Percentiles rank a stretch among this genome's conserved stretches.
Conservation (phyloP, 2,888 invertebrate genomes). For the Xylota segnis region DNA sequence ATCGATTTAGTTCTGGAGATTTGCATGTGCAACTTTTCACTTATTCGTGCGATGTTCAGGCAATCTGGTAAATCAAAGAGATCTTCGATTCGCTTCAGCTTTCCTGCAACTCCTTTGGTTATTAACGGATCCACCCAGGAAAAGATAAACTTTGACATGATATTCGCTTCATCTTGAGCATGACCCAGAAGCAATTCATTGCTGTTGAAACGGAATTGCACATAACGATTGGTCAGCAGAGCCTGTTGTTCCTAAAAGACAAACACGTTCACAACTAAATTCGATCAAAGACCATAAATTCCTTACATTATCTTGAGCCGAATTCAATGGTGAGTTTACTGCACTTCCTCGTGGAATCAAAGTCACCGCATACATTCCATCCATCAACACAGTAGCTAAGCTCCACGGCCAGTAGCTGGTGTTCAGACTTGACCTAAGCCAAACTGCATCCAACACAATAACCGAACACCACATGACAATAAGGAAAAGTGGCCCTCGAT, state of each 20-base stretch:
- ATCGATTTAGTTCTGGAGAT: slow-evolving; percentile 85
- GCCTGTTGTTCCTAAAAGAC: slow-evolving; percentile 87
- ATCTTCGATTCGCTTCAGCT: slow-evolving; percentile 91
- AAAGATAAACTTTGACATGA: slow-evolving; percentile 91
- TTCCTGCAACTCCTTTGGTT: slow-evolving; percentile 90
- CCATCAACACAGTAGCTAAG: slow-evolving; percentile 87
- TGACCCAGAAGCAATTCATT: slow-evolving; percentile 91
- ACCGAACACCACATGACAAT: slow-evolving; percentile 89
- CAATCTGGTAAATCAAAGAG: slow-evolving; percentile 90
- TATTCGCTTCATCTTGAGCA: slow-evolving; percentile 91
- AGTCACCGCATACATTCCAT: slow-evolving; percentile 89
- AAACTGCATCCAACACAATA: slow-evolving; percentile 88
- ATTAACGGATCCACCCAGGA: slow-evolving; percentile 95
- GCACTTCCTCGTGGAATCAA: slow-evolving; percentile 87
- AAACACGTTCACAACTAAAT: neutral
- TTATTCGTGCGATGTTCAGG: slow-evolving; percentile 81
- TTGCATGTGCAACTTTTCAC: slow-evolving; percentile 82
- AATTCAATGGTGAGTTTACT: slow-evolving; percentile 81
- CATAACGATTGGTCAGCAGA: slow-evolving; percentile 86
- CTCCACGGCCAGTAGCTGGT: slow-evolving; percentile 86
- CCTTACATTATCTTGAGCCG: slow-evolving; percentile 70
- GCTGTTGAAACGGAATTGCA: slow-evolving; percentile 88
- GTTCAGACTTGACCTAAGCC: slow-evolving; percentile 88
- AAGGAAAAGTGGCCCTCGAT: slow-evolving; percentile 90
- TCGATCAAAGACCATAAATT: neutral